Conservation (phyloP, 2,888 invertebrate genomes). For the Torymus auratus region DNA sequence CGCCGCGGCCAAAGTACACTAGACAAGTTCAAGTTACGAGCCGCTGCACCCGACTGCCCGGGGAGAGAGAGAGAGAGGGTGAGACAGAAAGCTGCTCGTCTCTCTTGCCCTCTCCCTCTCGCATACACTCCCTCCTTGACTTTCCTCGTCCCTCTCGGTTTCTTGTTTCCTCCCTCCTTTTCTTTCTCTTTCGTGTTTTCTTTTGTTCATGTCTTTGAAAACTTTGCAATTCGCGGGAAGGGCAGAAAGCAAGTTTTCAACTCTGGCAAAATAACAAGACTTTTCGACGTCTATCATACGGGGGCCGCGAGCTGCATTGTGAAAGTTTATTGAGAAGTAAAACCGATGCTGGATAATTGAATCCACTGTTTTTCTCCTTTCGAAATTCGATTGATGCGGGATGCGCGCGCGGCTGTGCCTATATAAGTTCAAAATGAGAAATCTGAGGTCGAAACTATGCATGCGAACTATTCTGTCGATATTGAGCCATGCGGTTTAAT, state of each 20-base stretch:
- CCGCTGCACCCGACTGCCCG: slow-evolving; percentile 45
- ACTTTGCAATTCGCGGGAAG: slow-evolving; percentile 33
- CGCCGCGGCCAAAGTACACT: slow-evolving; percentile 54
- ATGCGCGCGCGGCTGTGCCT: too few relatives aligned
- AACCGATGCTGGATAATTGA: slow-evolving; percentile 10
- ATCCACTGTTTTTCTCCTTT: slow-evolving; percentile 3
- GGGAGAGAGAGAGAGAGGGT: background rate
- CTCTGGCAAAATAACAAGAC: slow-evolving; percentile 45
- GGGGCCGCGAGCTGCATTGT: slow-evolving; percentile 30
- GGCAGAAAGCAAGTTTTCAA: slow-evolving; percentile 22
- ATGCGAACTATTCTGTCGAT: too few relatives aligned
- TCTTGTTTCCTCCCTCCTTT: slow-evolving; percentile 9
- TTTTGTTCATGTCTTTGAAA: slow-evolving; percentile 26
- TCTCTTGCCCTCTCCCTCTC: background rate
- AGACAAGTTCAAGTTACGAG: slow-evolving; percentile 58
- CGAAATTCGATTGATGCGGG: slow-evolving; percentile 15
- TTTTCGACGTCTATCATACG: slow-evolving; percentile 47
- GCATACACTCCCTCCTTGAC: background rate
- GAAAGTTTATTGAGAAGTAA: slow-evolving; percentile 26
- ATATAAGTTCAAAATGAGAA: too few relatives aligned
- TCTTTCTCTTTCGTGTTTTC: background rate
- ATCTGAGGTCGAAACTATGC: too few relatives aligned
- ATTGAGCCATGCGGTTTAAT: too few relatives aligned
- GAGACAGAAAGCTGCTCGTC: too few relatives aligned
- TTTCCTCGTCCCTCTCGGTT: background rate